These are phyloP conservation scores for Drosophila repletoides DNA, from an alignment of 1,140 invertebrate species.

Conservation along the genomic window DNA sequence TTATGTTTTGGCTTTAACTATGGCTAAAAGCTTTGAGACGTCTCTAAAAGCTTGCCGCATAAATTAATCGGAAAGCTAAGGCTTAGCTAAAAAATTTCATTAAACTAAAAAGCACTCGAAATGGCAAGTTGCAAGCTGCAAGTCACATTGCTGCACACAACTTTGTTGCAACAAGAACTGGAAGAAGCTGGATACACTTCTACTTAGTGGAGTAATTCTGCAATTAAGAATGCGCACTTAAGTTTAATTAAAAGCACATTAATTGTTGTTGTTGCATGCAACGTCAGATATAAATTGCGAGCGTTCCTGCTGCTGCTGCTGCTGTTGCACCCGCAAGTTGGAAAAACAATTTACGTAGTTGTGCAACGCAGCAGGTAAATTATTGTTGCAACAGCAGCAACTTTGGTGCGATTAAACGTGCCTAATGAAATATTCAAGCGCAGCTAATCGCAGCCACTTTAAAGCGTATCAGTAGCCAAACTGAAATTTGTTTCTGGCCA, in stretches of 20 bases:
- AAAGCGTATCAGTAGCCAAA: conserved; percentile 31
- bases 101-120: conserved; percentile 58
- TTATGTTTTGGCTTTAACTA: conserved; percentile 68
- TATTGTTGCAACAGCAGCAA: conserved; percentile 30
- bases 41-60: conserved; percentile 57
- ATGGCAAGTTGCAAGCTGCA: conserved; percentile 10
- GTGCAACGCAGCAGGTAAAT: conserved; percentile 52
- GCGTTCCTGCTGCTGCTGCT: conserved; percentile 1
- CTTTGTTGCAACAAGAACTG: conserved; percentile 32
- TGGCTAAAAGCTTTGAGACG: conserved; percentile 59
- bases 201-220: conserved; percentile 58
- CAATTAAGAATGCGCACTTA: conserved; percentile 76
- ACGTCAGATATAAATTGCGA: conserved; percentile 49
- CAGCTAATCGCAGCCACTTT: conserved; percentile 50
- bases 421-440: conserved; percentile 71
- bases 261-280: conserved; percentile 73
- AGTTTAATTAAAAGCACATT: conserved; percentile 79
- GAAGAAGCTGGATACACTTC: conserved; percentile 40
- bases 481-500: conserved; percentile 5
- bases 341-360: conserved; percentile 64
- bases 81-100: conserved; percentile 52
- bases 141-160: background rate
- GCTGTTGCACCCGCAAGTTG: conserved; percentile 49
- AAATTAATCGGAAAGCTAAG: conserved; percentile 57
- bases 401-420: conserved; percentile 51